These are phyloP conservation scores for Carettochelys insculpta DNA, from an alignment of 2,113 vertebrate species.

Conservation along the genomic window DNA sequence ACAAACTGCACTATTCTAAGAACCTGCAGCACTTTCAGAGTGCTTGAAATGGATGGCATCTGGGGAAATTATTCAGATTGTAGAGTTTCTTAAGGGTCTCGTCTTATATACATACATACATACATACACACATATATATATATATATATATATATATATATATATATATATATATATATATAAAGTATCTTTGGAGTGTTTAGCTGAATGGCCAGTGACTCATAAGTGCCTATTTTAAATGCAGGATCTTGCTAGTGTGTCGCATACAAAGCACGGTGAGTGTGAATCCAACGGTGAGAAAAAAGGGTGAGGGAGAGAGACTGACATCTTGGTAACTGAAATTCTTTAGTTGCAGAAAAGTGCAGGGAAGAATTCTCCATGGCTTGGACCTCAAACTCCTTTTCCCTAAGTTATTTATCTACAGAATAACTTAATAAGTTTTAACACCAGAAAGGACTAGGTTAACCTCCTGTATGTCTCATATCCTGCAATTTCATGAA, in stretches of 20 bases:
- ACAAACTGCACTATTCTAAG: neutral
- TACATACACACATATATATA: no score
- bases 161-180: no score
- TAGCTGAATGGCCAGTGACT: slow-evolving; percentile 28
- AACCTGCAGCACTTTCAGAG: neutral
- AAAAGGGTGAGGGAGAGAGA: neutral
- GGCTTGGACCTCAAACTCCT: neutral
- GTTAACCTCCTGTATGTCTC: neutral
- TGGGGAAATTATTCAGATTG: slow-evolving; percentile 47
- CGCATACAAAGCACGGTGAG: neutral
- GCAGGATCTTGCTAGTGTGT: neutral
- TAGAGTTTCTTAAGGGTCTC: neutral
- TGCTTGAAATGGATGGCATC: neutral
- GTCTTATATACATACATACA: neutral
- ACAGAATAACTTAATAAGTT: accelerated
- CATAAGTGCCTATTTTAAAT: slow-evolving; percentile 35
- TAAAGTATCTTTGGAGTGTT: neutral
- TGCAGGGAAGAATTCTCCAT: neutral
- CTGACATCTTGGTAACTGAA: neutral
- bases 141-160: no score
- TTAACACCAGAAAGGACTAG: neutral
- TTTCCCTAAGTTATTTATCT: neutral
- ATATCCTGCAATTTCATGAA: neutral
- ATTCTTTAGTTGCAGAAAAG: neutral
- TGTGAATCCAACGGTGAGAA: slow-evolving; percentile 4